Evolutionary conservation across 2,113 vertebrate species (phyloP).

Genomic region (Willisornis vidua): DNA sequence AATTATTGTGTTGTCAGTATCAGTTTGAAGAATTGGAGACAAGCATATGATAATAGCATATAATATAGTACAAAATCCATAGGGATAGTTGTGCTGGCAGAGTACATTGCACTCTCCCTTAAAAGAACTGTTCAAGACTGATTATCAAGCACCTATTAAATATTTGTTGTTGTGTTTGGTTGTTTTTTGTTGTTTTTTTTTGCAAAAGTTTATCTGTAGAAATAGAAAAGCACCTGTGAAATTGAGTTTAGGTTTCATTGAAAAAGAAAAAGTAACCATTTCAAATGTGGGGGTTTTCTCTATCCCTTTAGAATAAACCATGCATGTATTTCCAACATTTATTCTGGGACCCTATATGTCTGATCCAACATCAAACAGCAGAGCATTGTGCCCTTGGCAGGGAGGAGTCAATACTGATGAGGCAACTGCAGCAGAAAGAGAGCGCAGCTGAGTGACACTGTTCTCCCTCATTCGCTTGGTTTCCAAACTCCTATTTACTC

Average conservation of each 20-base stretch:
- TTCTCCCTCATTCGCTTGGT: not conserved
- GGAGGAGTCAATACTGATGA: fast-evolving
- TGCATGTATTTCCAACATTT: not conserved
- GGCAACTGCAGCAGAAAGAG: not conserved
- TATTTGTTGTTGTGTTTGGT: not conserved
- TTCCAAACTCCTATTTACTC: not conserved
- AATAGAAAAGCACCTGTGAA: not conserved
- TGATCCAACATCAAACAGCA: not conserved
- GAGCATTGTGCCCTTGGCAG: not conserved
- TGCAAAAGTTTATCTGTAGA: not conserved
- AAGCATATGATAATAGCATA: not conserved
- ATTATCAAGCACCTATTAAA: not conserved
- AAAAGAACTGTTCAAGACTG: not conserved
- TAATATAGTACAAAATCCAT: not conserved
- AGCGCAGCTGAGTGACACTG: not conserved
- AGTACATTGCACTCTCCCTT: not conserved
- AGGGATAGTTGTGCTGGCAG: not conserved
- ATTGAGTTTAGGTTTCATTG: not conserved
- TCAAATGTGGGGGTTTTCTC: not conserved
- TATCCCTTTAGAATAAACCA: not conserved
- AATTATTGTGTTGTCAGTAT: not conserved
- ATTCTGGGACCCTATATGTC: not conserved
- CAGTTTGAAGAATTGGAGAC: not conserved
- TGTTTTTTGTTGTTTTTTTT: not conserved
- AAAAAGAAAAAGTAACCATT: not conserved